Base-by-base conservation (phyloP, 2,888 invertebrate genomes). In the Athripsodes cinereus region DNA sequence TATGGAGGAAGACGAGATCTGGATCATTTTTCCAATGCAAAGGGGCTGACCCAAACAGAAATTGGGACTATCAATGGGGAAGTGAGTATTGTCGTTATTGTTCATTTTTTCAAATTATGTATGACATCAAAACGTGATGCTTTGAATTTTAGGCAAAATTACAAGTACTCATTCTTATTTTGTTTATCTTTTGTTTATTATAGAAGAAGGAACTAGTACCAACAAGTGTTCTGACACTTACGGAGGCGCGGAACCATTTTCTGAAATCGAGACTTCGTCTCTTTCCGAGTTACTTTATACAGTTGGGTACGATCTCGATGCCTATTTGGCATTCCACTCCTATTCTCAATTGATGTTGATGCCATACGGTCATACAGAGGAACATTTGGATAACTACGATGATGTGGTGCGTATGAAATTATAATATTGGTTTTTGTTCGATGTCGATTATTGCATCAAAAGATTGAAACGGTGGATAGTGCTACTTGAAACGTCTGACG, bases 1-100 rank as follows among this genome's bases (percentile, higher is more conserved):
- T 88, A 72, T 89, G 88, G 89, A 77, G 88, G 1, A 88, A 88
- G 68, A 85, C 85, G 0, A 72, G 73, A 52, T 70, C 79, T 22
- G 34, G 79, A 11, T 26, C 46, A 22, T 55, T 55, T 21, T 54
- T 22, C 51, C 31, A 47, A 2, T 63, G 63, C 40, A 69, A 64
- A 16, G 81, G 81, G 6, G 76, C 74, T 26, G 81, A 82, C 70
- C 77, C 78, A 2, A 81, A 82, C 67, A 70, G 81, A 55, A 81
- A 81, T 67, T 81, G 76, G 74, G 75, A 68, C 54, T 72, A 71
- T 65, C 70, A 74, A 62, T 76, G 76, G 75, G 71, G 70, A 62
- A 71, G 68, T 67, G 57, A 62, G 47, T 40, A 40, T 40, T 5
- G n/a, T n/a, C n/a, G n/a, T 40, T 26, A 26, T 6, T 26, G 10